phyloP scores from a whole-genome alignment of 64 coral and sea anemone genomes.

The Montipora efflorescens region DNA sequence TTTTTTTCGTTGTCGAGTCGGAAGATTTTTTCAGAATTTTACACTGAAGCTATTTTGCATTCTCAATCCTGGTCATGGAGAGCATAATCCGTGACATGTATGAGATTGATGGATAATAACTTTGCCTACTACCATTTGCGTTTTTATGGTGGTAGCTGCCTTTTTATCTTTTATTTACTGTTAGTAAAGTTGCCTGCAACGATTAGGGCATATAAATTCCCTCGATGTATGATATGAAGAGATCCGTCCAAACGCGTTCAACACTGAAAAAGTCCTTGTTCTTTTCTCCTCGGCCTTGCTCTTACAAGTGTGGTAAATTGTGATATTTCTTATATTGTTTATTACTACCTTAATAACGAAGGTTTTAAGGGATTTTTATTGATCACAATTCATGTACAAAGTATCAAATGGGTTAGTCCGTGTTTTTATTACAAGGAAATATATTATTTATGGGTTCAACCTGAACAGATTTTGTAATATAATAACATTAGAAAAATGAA shows the following conservation, averaged over 20 bases:
- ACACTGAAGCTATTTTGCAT: neutral
- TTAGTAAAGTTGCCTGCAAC: too few species aligned
- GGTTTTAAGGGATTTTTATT: neutral
- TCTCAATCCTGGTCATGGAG: neutral
- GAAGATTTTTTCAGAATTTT: neutral
- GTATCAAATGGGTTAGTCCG: slow-evolving; percentile 2
- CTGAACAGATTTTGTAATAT: slow-evolving; percentile 23
- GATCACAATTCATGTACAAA: neutral
- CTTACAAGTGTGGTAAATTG: too few species aligned
- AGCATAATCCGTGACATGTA: neutral
- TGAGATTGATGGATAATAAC: too few species aligned
- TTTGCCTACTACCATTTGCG: too few species aligned
- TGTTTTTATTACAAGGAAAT: neutral
- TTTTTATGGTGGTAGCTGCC: too few species aligned
- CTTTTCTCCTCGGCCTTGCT: too few species aligned
- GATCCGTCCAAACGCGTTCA: too few species aligned
- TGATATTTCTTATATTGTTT: too few species aligned
- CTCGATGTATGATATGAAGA: too few species aligned
- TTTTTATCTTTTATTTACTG: too few species aligned
- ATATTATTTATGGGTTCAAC: slow-evolving; percentile 21
- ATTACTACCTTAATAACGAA: neutral
- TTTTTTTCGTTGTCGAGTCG: neutral
- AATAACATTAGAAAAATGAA: neutral
- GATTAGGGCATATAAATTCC: too few species aligned
- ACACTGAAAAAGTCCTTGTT: too few species aligned